phyloP scores from a whole-genome alignment of 2,888 invertebrate species.

The Bugula neritina region DNA sequence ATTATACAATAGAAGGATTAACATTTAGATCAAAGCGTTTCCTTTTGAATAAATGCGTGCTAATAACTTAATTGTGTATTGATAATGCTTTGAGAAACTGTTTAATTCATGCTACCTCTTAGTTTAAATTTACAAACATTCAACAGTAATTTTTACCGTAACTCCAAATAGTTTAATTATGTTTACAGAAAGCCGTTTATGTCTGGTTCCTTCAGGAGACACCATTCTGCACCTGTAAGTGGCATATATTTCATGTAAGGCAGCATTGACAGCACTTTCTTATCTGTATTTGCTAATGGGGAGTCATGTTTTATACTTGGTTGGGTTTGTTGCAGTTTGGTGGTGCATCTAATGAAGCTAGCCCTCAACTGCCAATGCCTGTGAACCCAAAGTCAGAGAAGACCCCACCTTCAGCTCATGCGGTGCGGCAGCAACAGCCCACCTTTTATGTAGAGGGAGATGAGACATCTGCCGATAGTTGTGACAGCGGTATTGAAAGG shows the following conservation, averaged over 20 bases:
- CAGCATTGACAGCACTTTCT: no score
- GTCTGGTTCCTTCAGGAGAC: conserved; percentile 38
- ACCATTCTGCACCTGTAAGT: conserved; percentile 41
- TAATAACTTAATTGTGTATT: no score
- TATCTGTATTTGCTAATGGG: no score
- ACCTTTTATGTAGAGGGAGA: not conserved
- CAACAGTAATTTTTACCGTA: no score
- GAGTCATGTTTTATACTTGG: no score
- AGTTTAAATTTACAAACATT: no score
- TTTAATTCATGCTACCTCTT: no score
- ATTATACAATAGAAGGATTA: conserved; percentile 32
- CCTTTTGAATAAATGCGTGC: not conserved
- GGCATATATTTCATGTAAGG: no score
- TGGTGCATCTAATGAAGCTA: not conserved
- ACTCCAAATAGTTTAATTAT: no score
- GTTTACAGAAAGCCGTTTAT: no score
- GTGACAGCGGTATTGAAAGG: conserved; percentile 24
- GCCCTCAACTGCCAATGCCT: not conserved
- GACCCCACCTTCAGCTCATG: not conserved
- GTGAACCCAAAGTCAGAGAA: not conserved
- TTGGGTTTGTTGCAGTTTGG: conserved; percentile 12
- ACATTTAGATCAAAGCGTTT: conserved; percentile 2
- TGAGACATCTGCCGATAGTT: conserved; percentile 15
- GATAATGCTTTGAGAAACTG: no score
- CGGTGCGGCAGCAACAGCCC: not conserved